These are phyloP conservation scores for Ectemnius cavifrons DNA, from an alignment of 2,888 invertebrate genomes.

Conservation along the genomic window DNA sequence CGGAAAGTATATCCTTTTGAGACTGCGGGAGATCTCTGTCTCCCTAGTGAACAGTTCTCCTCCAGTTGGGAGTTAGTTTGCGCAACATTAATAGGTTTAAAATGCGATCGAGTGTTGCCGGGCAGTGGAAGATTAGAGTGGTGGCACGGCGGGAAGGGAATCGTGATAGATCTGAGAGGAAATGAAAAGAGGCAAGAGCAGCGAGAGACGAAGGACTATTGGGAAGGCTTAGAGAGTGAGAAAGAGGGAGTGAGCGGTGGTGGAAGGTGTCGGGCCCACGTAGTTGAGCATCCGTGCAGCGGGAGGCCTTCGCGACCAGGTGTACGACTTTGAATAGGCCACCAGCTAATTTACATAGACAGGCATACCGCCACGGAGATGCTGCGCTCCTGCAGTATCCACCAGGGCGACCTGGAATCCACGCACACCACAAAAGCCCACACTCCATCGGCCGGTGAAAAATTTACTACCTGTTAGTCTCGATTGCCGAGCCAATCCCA, in stretches of 20 bases:
- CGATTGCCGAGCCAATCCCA: background rate
- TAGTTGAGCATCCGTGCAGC: constrained; percentile 56
- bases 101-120: too few species aligned
- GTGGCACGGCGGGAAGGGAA: too few species aligned
- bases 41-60: too few species aligned
- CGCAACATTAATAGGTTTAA: too few species aligned
- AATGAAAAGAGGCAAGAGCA: background rate
- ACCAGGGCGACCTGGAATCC: constrained; percentile 53
- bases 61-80: too few species aligned
- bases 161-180: background rate
- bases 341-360: constrained; percentile 71
- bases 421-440: constrained; percentile 44
- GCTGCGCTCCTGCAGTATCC: constrained; percentile 29
- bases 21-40: too few species aligned
- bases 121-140: too few species aligned
- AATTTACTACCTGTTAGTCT: constrained; percentile 45
- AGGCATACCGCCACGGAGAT: constrained; percentile 53
- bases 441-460: constrained; percentile 35
- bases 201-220: constrained; percentile 5
- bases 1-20: too few species aligned
- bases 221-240: background rate
- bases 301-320: constrained; percentile 67
- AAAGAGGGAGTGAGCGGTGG: constrained; percentile 14
- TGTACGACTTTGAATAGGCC: constrained; percentile 69
- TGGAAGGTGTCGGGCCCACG: constrained; percentile 43